Evolutionary conservation across 2,888 invertebrate species (phyloP).

Genomic region (Hypercompe scribonia): DNA sequence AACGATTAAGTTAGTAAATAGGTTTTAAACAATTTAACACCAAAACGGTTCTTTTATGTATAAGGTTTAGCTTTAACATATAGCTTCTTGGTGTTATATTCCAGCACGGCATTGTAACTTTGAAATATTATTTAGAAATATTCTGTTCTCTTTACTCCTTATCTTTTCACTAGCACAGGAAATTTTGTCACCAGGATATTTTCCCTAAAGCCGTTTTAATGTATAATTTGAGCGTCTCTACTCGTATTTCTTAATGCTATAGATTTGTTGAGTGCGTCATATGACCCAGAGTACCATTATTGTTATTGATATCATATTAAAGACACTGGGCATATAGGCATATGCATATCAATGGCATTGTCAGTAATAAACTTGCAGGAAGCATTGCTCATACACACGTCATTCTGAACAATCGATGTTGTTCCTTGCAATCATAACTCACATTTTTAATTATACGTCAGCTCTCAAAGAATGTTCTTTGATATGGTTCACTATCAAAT

Average conservation of each 20-base stretch:
- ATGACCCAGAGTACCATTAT: not conserved
- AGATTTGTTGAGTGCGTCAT: not conserved
- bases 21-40: not conserved
- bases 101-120: not conserved
- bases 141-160: not conserved
- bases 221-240: not conserved
- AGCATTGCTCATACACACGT: conserved; percentile 41
- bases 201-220: not conserved
- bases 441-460: conserved; percentile 44
- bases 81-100: no score
- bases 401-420: conserved; percentile 44
- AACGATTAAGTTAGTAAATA: not conserved
- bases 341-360: conserved; percentile 31
- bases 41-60: not conserved
- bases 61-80: not conserved
- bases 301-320: not conserved
- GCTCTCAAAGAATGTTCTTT: conserved; percentile 31
- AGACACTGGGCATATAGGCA: conserved; percentile 31
- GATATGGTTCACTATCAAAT: conserved; percentile 4
- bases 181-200: not conserved
- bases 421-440: conserved; percentile 39
- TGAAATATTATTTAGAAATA: not conserved
- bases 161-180: not conserved
- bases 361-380: conserved; percentile 32
- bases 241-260: not conserved